phyloP scores from a whole-genome alignment of 2,888 invertebrate genomes.

The Oegoconia quadripuncta region DNA sequence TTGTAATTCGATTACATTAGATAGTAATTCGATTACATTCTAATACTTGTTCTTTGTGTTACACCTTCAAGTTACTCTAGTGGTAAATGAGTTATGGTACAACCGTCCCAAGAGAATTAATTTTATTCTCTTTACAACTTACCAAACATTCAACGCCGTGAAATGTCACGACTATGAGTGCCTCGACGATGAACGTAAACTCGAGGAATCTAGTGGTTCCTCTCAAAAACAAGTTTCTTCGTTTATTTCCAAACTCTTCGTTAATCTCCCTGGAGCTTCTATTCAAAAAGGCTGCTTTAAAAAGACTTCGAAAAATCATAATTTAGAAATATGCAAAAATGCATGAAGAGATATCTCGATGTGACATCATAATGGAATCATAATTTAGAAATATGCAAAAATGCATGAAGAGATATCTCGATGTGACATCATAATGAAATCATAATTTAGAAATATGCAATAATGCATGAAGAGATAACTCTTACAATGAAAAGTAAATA shows the following conservation, averaged over 20 bases:
- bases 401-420: no score
- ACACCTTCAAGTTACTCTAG: background rate
- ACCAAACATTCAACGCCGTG: constrained; percentile 21
- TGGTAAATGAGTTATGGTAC: constrained; percentile 1
- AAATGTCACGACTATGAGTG: background rate
- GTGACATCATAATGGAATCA: no score
- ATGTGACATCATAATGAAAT: no score
- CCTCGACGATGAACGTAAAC: constrained; percentile 1
- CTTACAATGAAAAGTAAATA: no score
- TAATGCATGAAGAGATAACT: background rate
- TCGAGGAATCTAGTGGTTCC: background rate
- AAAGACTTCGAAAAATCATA: background rate
- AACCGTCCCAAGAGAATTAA: background rate
- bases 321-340: constrained; percentile 1
- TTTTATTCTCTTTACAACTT: constrained; percentile 24
- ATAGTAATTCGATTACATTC: no score
- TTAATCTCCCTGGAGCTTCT: background rate
- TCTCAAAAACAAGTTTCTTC: constrained; percentile 2
- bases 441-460: constrained; percentile 2
- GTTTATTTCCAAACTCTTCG: constrained; percentile 1
- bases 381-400: constrained; percentile 1
- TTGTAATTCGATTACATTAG: no score
- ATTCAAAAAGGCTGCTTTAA: constrained; percentile 2
- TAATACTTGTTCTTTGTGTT: no score
- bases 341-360: no score